Percentiles rank a stretch among this genome's conserved stretches.
Evolutionary conservation across 1,140 invertebrate genomes (phyloP).

Genomic region (Procambarus clarkii): DNA sequence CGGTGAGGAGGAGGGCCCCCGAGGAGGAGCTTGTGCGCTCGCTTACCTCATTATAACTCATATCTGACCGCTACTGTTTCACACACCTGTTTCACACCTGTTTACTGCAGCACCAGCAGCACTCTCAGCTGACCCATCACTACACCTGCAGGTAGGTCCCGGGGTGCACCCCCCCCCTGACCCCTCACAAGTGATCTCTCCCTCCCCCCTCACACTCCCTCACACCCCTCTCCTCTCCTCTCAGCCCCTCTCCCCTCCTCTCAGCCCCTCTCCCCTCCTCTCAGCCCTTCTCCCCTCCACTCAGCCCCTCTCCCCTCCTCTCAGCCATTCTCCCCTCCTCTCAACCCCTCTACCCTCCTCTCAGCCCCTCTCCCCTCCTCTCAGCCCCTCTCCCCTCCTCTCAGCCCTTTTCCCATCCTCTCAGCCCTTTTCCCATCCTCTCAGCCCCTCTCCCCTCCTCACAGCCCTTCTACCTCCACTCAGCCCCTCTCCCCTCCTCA

Average conservation of each 20-base stretch:
- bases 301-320: background rate
- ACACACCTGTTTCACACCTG: background rate
- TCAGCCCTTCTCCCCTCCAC: background rate
- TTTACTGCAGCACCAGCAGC: background rate
- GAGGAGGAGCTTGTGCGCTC: background rate
- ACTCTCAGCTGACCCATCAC: background rate
- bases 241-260: background rate
- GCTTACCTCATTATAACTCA: slow-evolving; percentile 13
- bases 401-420: background rate
- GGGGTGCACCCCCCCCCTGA: no score
- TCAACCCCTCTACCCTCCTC: no score
- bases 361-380: background rate
- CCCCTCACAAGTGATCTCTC: background rate
- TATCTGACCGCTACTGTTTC: slow-evolving; percentile 23
- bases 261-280: background rate
- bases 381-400: background rate
- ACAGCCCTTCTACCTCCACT: background rate
- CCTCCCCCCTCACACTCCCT: background rate
- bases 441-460: background rate
- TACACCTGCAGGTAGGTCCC: background rate
- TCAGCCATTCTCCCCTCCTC: background rate
- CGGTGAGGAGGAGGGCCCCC: background rate
- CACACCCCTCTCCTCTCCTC: background rate
- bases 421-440: background rate
- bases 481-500: no score